Conservation (phyloP, 1,140 invertebrate genomes). For the Mesaphorura yosii region DNA sequence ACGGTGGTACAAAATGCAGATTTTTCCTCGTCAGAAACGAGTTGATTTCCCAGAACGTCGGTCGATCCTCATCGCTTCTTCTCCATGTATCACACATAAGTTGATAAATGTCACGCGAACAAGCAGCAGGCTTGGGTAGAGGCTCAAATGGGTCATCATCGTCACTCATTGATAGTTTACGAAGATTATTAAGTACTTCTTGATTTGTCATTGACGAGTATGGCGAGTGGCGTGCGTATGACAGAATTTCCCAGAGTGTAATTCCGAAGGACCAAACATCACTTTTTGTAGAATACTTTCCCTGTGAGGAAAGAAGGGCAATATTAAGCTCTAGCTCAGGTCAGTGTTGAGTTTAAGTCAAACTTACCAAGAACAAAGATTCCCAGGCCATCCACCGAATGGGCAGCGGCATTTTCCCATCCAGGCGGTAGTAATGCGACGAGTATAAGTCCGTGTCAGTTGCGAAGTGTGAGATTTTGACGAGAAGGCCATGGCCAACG, state of each 20-base stretch:
- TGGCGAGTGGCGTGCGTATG: slow-evolving; percentile 51
- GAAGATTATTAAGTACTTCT: slow-evolving; percentile 59
- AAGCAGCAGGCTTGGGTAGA: slow-evolving; percentile 53
- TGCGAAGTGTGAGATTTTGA: slow-evolving; percentile 85
- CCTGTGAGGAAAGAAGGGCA: slow-evolving; percentile 30
- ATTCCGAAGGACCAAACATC: slow-evolving; percentile 69
- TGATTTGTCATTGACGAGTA: slow-evolving; percentile 57
- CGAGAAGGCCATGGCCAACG: slow-evolving; percentile 66
- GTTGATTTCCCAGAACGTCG: slow-evolving; percentile 74
- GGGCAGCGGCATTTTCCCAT: slow-evolving; percentile 64
- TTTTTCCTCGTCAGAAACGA: slow-evolving; percentile 76
- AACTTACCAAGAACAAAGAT: slow-evolving; percentile 59
- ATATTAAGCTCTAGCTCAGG: background rate
- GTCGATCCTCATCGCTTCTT: slow-evolving; percentile 59
- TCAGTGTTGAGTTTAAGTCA: background rate
- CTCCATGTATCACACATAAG: slow-evolving; percentile 85
- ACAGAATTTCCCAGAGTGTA: slow-evolving; percentile 62
- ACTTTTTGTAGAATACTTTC: slow-evolving; percentile 55
- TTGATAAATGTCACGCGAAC: slow-evolving; percentile 74
- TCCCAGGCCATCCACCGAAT: slow-evolving; percentile 76
- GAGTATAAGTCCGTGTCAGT: slow-evolving; percentile 76
- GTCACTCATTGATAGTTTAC: slow-evolving; percentile 50
- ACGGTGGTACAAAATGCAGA: slow-evolving; percentile 54
- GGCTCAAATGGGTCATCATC: slow-evolving; percentile 45
- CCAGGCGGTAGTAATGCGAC: slow-evolving; percentile 70